Evolutionary conservation across 2,797 vertebrate species (phyloP).

Genomic region (Cercopithecus neglectus): DNA sequence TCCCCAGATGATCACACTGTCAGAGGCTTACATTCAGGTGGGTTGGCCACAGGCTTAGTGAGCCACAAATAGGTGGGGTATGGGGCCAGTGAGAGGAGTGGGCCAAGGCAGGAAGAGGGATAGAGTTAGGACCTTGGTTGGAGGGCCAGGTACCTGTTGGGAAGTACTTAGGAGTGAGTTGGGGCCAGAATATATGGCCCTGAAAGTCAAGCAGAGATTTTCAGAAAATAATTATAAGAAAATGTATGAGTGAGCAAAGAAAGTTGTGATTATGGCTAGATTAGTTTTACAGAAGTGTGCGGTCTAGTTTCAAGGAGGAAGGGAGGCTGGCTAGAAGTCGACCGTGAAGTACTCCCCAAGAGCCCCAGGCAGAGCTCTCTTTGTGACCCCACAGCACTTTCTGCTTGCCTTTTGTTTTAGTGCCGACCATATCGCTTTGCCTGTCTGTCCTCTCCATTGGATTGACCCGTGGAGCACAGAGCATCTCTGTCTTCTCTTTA

Average conservation of each 20-base stretch:
- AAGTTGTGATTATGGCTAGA: not conserved
- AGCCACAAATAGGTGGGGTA: not conserved
- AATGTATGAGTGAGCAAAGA: not conserved
- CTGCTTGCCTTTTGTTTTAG: not conserved
- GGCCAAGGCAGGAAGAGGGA: not conserved
- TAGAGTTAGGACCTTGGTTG: not conserved
- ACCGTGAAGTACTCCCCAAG: not conserved
- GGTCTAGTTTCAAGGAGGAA: not conserved
- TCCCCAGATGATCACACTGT: slow-evolving; percentile 98
- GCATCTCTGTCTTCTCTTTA: not conserved
- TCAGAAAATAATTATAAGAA: not conserved
- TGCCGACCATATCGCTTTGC: not conserved
- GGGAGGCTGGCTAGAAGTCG: not conserved
- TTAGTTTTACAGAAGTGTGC: not conserved
- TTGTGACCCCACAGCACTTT: not conserved
- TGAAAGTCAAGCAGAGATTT: not conserved
- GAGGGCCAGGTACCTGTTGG: not conserved
- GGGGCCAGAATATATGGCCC: not conserved
- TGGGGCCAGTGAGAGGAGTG: not conserved
- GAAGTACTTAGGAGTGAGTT: not conserved
- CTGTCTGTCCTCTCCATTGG: not conserved
- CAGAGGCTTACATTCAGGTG: slow-evolving; percentile 98
- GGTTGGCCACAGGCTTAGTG: not conserved
- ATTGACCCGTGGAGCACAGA: not conserved
- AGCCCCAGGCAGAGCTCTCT: not conserved